These are phyloP conservation scores for Cryptocephalus moraei DNA, from an alignment of 2,888 invertebrate species.

Conservation along the genomic window DNA sequence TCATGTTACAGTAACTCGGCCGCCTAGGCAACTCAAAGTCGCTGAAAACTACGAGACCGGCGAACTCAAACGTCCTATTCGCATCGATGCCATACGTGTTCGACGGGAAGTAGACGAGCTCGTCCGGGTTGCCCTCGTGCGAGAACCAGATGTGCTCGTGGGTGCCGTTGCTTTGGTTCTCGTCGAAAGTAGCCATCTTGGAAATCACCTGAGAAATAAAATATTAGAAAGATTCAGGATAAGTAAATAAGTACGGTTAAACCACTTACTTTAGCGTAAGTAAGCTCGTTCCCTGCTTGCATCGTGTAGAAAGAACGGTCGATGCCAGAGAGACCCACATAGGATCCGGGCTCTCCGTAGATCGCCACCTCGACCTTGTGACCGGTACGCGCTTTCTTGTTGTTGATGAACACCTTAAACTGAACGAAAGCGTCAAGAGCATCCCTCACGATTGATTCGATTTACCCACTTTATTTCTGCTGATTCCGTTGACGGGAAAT, in stretches of 20 bases:
- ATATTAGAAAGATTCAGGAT: no score
- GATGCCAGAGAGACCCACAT: conserved; percentile 84
- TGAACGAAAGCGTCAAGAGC: conserved; percentile 25
- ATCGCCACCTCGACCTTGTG: conserved; percentile 89
- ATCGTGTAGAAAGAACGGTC: conserved; percentile 83
- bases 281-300: conserved; percentile 87
- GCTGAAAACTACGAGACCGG: conserved; percentile 82
- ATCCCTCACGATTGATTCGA: background rate
- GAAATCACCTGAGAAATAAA: conserved; percentile 46
- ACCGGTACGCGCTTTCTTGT: conserved; percentile 87
- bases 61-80: conserved; percentile 85
- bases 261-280: conserved; percentile 62
- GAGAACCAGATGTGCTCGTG: conserved; percentile 76
- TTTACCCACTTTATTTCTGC: conserved; percentile 67
- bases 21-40: conserved; percentile 71
- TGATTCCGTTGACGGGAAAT: conserved; percentile 94
- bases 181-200: conserved; percentile 82
- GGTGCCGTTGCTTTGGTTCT: conserved; percentile 68
- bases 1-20: conserved; percentile 57
- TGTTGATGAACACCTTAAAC: conserved; percentile 81
- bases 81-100: conserved; percentile 79
- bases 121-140: conserved; percentile 76
- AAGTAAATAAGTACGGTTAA: no score
- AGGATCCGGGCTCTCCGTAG: conserved; percentile 88
- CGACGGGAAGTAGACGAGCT: conserved; percentile 77